Evolutionary conservation across 92 coral and sea anemone species (phyloP), one percentile per base, ranked within the genome.

Genomic region (Palythoa caribaeorum): DNA sequence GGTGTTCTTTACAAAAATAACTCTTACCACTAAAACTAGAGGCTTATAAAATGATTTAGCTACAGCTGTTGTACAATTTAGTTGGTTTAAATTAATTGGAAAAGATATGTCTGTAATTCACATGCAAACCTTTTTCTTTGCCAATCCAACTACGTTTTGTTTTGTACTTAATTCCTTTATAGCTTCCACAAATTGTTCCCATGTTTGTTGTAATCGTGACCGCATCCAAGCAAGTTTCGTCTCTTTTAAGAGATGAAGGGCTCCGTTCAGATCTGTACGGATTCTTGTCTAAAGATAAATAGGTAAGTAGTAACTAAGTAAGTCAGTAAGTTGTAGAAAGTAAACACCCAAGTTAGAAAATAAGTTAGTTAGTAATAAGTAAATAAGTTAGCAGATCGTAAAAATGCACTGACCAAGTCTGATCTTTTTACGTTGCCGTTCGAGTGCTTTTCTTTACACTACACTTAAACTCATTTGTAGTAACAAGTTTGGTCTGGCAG

Each of bases 101-200:
- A 9, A 9, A 77, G 9, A 2, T 13, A 17, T 38, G 6, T 28
- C 13, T 81, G 1, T 80, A 19, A 12, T 11, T 16, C 6, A 15
- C 20, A 15, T 5, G 38, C 19, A 28, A 73, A 94, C 98, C 91
- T 86, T 87, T 72, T 91, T 93, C 20, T 87, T 66, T 38, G 21
- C 76, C 57, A 89, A 80, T 3, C 79, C 87, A 36, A 77, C 55
- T 65, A 89, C 48, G 19, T 80, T 85, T 55, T 51, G 88, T 37
- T 71, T 93, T 40, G 17, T 53, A 62, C 89, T 87, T 50, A 94
- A 92, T 65, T 79, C 83, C 52, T 83, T 86, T 28, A 84, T 69
- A 57, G 96, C 95, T 5, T 81, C 77, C 5, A 94, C 80, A 93
- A 95, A 94, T 19, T 93, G 89, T 10, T 87, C 57, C 96, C 96